Evolutionary conservation across 2,113 vertebrate genomes (phyloP).

Genomic region (Ciconia stormi): DNA sequence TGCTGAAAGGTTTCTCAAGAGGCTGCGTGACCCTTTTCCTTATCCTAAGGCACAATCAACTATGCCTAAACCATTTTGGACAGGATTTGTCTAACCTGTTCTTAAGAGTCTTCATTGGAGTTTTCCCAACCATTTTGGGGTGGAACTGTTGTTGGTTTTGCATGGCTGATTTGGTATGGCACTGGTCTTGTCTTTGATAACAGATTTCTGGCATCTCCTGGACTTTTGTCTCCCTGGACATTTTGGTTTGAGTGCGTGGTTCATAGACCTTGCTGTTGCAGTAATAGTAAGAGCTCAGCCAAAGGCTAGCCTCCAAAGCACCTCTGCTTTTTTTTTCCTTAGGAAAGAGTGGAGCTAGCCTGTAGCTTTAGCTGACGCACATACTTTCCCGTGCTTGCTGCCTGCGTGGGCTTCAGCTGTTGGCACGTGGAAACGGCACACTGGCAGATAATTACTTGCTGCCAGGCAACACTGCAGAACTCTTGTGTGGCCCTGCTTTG

Average conservation of each 20-base stretch:
- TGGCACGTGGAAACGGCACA: slow-evolving; percentile 43
- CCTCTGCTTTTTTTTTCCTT: neutral
- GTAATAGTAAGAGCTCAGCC: neutral
- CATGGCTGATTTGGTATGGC: neutral
- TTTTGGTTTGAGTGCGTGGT: neutral
- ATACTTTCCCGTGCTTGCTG: neutral
- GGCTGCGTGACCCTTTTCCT: neutral
- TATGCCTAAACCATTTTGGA: neutral
- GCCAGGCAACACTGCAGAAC: slow-evolving; percentile 60
- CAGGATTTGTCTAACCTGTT: neutral
- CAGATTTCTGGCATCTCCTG: neutral
- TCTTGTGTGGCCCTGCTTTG: slow-evolving; percentile 13
- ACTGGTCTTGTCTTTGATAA: neutral
- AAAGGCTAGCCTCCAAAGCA: neutral
- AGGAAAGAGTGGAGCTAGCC: neutral
- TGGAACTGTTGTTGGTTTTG: neutral
- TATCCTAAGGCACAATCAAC: neutral
- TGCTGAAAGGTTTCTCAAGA: neutral
- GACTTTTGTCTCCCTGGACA: neutral
- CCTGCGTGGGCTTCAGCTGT: slow-evolving; percentile 47
- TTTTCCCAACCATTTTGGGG: neutral
- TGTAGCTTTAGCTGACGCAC: neutral
- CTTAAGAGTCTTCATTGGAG: neutral
- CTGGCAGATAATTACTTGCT: slow-evolving; percentile 62
- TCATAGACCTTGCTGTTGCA: neutral